These are phyloP conservation scores for Cydia amplana DNA, from an alignment of 1,140 invertebrate species.

Conservation along the genomic window DNA sequence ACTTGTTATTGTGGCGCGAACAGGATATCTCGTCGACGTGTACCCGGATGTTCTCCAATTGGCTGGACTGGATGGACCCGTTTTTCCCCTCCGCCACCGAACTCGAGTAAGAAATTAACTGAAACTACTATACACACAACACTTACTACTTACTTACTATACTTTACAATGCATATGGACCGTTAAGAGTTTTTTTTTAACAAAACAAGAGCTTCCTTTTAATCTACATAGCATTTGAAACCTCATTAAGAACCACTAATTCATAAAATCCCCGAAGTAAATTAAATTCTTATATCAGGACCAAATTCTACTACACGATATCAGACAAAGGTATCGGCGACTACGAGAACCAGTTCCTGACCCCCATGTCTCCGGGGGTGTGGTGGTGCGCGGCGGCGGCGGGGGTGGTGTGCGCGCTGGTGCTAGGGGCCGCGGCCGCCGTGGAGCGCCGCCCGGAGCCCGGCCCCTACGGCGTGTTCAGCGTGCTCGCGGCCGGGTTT, in stretches of 20 bases:
- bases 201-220: no score
- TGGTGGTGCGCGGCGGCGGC: constrained; percentile 54
- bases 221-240: no score
- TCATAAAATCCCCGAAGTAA: no score
- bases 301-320: constrained; percentile 69
- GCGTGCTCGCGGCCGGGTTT: constrained; percentile 58
- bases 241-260: no score
- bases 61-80: constrained; percentile 69
- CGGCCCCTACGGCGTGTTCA: constrained; percentile 53
- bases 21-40: constrained; percentile 67
- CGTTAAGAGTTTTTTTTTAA: neutral
- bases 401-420: constrained; percentile 43
- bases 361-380: constrained; percentile 57
- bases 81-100: constrained; percentile 56
- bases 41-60: constrained; percentile 59
- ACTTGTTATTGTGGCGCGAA: constrained; percentile 61
- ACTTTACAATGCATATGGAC: constrained; percentile 22
- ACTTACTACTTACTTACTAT: neutral
- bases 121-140: no score
- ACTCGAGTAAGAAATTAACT: constrained; percentile 52
- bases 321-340: constrained; percentile 61
- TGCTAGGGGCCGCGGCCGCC: constrained; percentile 48
- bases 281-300: constrained; percentile 44
- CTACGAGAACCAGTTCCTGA: constrained; percentile 69
- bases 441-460: constrained; percentile 53